Percentiles rank a stretch among this genome's conserved stretches.
phyloP scores from a whole-genome alignment of 2,888 invertebrate genomes.

The Tigriopus californicus region DNA sequence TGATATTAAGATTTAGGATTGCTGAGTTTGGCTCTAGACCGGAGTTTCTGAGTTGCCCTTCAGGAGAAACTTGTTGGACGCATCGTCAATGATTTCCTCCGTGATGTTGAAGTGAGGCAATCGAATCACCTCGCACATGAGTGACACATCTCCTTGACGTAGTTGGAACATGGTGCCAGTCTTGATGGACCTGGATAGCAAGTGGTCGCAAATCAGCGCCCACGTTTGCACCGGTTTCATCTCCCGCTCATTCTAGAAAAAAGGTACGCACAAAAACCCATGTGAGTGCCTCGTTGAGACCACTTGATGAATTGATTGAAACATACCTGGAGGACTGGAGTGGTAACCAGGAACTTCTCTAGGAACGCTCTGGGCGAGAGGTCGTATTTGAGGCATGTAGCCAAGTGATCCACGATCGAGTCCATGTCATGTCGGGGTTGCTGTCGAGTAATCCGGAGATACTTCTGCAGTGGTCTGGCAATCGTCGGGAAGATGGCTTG shows the following conservation, averaged over 20 bases:
- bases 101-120: conserved; percentile 85
- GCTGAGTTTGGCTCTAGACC: conserved; percentile 36
- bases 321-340: conserved; percentile 51
- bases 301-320: neutral
- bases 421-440: conserved; percentile 91
- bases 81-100: conserved; percentile 89
- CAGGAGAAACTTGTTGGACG: conserved; percentile 82
- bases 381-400: conserved; percentile 78
- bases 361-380: conserved; percentile 84
- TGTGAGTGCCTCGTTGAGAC: neutral
- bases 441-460: conserved; percentile 79
- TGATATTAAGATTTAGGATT: no score
- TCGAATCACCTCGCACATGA: conserved; percentile 63
- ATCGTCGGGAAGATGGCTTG: conserved; percentile 93
- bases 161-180: conserved; percentile 72
- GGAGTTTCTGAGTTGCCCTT: conserved; percentile 89
- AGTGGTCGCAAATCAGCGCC: conserved; percentile 83
- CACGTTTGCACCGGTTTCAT: conserved; percentile 67
- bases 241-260: conserved; percentile 48
- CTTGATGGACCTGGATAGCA: conserved; percentile 64
- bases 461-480: conserved; percentile 88
- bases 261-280: neutral
- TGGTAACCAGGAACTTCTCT: conserved; percentile 71
- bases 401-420: conserved; percentile 70
- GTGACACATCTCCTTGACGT: conserved; percentile 74